Evolutionary conservation across 1,140 invertebrate species (phyloP).

Genomic region (Pristionchus pacificus): DNA sequence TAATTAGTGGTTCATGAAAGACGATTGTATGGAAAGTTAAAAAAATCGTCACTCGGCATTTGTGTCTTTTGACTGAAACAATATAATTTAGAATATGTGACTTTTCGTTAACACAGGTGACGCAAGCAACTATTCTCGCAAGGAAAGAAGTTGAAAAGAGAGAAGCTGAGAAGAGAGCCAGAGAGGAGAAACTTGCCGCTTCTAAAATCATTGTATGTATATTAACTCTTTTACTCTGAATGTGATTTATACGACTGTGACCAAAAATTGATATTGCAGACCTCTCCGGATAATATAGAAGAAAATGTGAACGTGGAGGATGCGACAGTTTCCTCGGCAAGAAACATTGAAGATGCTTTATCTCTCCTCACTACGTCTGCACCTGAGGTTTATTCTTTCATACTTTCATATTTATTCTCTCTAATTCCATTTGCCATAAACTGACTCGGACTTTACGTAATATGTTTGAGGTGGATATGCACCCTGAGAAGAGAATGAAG

Average conservation of each 20-base stretch:
- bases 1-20: no score
- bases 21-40: no score
- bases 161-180: background rate
- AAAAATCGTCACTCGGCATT: no score
- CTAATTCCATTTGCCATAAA: no score
- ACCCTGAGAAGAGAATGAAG: slow-evolving; percentile 1
- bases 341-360: background rate
- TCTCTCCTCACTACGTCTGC: no score
- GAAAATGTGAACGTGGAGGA: background rate
- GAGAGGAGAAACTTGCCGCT: background rate
- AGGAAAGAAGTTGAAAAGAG: background rate
- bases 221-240: no score
- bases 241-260: background rate
- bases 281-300: background rate
- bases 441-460: no score
- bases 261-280: background rate
- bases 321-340: background rate
- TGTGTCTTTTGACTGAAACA: background rate
- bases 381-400: no score
- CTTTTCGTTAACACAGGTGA: background rate
- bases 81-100: no score
- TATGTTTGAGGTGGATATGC: background rate
- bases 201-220: background rate
- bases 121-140: background rate
- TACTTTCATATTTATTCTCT: no score